These are phyloP conservation scores for Eulithis testata DNA, from an alignment of 2,888 invertebrate genomes.

Conservation along the genomic window DNA sequence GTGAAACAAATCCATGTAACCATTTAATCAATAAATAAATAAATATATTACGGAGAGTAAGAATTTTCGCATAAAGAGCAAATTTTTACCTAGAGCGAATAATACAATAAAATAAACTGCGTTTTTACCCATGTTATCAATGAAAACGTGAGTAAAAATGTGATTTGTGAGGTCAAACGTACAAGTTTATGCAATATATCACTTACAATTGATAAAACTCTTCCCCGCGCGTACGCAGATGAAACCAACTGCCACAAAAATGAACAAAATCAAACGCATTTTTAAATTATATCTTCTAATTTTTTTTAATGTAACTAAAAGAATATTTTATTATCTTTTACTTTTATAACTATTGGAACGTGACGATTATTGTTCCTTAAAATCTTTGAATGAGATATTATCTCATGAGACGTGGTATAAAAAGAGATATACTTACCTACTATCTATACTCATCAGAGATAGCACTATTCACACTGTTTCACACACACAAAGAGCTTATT, in stretches of 20 bases:
- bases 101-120: not conserved
- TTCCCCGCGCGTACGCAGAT: slow-evolving; percentile 46
- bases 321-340: slow-evolving; percentile 18
- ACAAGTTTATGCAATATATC: not conserved
- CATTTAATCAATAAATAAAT: too few species aligned
- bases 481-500: not conserved
- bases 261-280: slow-evolving; percentile 56
- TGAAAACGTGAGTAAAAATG: slow-evolving; percentile 17
- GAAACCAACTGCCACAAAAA: slow-evolving; percentile 42
- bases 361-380: slow-evolving; percentile 40
- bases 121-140: not conserved
- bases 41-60: not conserved
- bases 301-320: slow-evolving; percentile 32
- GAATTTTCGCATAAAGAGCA: too few species aligned
- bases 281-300: slow-evolving; percentile 1
- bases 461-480: not conserved
- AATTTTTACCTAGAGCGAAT: too few species aligned
- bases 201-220: slow-evolving; percentile 65
- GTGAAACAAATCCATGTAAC: too few species aligned
- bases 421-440: not conserved
- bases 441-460: not conserved
- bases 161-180: slow-evolving; percentile 13
- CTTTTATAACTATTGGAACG: slow-evolving; percentile 45
- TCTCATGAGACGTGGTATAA: slow-evolving; percentile 35
- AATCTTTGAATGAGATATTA: slow-evolving; percentile 25